A percentile compares a stretch with the other conserved stretches of the same genome.
These are phyloP conservation scores for Chironex yamaguchii DNA, from an alignment of 30 jellyfish, hydroid and myxozoan species.

Conservation along the genomic window DNA sequence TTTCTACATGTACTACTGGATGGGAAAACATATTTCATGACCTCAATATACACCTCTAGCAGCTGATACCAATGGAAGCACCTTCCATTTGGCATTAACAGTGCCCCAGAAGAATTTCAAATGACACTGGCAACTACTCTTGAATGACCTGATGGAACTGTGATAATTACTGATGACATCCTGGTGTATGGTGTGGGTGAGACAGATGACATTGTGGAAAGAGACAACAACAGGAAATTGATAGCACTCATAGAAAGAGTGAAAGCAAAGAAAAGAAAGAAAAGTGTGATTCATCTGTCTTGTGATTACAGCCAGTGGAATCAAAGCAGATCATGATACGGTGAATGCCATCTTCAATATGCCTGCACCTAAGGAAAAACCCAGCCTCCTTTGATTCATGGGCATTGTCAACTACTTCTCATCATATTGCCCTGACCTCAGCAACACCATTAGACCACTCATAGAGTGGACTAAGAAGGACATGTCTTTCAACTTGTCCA, in stretches of 20 bases:
- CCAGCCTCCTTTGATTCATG: neutral
- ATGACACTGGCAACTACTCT: slow-evolving; percentile 8
- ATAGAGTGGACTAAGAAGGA: neutral
- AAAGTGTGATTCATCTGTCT: neutral
- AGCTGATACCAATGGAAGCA: slow-evolving; percentile 39
- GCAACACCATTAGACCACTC: neutral
- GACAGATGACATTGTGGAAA: neutral
- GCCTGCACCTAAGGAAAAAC: neutral
- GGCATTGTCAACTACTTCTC: neutral
- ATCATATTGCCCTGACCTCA: neutral
- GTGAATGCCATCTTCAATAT: neutral
- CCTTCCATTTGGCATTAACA: neutral
- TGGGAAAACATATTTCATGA: slow-evolving; percentile 23
- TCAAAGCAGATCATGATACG: neutral
- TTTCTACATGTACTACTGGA: slow-evolving; percentile 22
- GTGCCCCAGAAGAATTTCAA: slow-evolving; percentile 2
- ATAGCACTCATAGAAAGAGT: neutral
- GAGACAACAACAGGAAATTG: no score
- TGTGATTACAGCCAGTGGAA: neutral
- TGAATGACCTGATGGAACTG: neutral
- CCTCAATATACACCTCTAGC: slow-evolving; percentile 45
- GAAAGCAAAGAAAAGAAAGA: neutral
- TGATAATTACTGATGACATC: neutral
- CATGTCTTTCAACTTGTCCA: no score
- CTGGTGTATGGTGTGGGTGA: neutral